Evolutionary conservation across 2,888 invertebrate genomes (phyloP), one percentile per base, ranked within the genome.

Genomic region (Unio delphinus): DNA sequence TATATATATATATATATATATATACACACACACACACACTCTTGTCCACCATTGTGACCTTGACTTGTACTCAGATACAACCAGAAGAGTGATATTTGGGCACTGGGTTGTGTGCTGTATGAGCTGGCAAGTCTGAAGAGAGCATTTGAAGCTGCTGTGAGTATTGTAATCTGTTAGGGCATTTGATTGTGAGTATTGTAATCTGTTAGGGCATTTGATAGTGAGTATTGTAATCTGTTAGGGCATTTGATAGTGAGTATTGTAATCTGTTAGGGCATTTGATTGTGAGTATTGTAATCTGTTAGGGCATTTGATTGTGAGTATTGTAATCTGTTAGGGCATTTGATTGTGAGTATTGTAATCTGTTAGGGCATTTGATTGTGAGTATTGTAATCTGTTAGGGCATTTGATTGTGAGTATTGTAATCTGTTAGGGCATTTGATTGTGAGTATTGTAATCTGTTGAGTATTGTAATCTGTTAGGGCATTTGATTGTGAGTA

Each of bases 31-130:
- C 23, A 23, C 23, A 23, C 23, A 23, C 23, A 23, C 23, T 23
- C 23, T 28, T 28, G 55, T 55, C 11, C 28, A 30, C n/a, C 15
- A 18, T 45, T 68, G 58, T 68, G 17, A 56, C 63, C 72, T 67
- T 78, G 75, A 74, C 72, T 72, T 20, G 4, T 2, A 7, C 62
- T n/a, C 75, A 84, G 87, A 64, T 91, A 91, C 80, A 94, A 95
- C 87, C 93, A 93, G 62, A 95, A 95, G 91, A 94, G 94, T 83
- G 96, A 96, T 85, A 93, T 96, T 71, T 96, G 96, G 96, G 94
- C 95, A 20, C 91, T 95, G 66, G 96, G 96, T 0, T 95, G 96
- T 87, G 92, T 96, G 72, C 90, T 96, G 7, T 96, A 95, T 86
- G 95, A 96, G 89, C 92, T 95, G 90, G 93, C 94, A 80, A 93